phyloP scores from a whole-genome alignment of 2,113 vertebrate species.

The Okapia johnstoni region DNA sequence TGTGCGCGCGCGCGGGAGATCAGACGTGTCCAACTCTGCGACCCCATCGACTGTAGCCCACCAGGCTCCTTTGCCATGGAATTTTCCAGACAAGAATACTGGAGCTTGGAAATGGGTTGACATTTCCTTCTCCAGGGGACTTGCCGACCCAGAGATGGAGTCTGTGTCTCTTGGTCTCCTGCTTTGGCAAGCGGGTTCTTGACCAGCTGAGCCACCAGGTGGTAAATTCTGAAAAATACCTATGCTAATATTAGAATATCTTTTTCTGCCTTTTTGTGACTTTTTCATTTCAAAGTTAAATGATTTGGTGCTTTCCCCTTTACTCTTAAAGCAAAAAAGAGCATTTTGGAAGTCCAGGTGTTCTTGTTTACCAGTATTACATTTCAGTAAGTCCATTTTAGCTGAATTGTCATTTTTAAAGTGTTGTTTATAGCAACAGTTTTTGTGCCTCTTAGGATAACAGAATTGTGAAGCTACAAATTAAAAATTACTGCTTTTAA shows the following conservation, averaged over 20 bases:
- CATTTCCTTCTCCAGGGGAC: not conserved
- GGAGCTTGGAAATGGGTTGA: not conserved
- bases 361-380: not conserved
- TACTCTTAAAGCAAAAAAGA: not conserved
- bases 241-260: rapidly evolving
- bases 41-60: not conserved
- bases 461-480: not conserved
- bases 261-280: not conserved
- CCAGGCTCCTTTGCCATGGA: not conserved
- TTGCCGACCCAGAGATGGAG: not conserved
- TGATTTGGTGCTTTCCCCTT: not conserved
- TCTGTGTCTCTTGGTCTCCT: not conserved
- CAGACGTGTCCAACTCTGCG: not conserved
- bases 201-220: not conserved
- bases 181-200: not conserved
- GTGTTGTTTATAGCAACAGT: not conserved
- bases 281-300: not conserved
- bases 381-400: not conserved
- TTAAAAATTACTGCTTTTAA: not conserved
- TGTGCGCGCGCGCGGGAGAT: not conserved
- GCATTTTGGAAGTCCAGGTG: not conserved
- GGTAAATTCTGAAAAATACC: not conserved
- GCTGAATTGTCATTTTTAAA: not conserved
- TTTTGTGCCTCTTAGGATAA: not conserved
- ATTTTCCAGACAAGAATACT: not conserved